phyloP scores from a whole-genome alignment of 1,140 invertebrate genomes.

The Potamilus streckersoni region DNA sequence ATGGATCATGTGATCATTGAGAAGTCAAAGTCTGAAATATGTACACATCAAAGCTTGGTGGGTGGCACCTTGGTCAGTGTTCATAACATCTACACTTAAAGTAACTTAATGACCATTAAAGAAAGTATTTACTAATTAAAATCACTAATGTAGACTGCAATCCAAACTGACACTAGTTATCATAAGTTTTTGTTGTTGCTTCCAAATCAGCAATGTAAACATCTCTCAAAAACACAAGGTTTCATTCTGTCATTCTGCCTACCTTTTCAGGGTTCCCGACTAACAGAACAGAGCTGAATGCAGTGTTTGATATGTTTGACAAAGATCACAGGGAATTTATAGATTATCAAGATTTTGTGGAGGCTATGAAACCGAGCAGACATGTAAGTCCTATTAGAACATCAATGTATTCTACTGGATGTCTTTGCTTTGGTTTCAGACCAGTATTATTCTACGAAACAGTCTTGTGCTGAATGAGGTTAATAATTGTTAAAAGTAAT shows the following conservation, averaged over 20 bases:
- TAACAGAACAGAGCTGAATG: slow-evolving; percentile 95
- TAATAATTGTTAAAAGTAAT: not conserved
- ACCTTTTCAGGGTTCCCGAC: slow-evolving; percentile 90
- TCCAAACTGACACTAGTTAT: not conserved
- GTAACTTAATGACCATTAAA: too few species aligned
- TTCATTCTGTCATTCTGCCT: slow-evolving; percentile 8
- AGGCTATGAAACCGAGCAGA: slow-evolving; percentile 86
- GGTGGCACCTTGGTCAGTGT: too few species aligned
- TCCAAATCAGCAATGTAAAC: not conserved
- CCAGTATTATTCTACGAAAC: not conserved
- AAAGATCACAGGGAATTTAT: slow-evolving; percentile 92
- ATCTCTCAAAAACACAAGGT: not conserved
- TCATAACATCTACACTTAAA: too few species aligned
- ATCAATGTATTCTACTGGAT: not conserved
- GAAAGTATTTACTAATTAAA: not conserved
- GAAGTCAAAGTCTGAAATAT: too few species aligned
- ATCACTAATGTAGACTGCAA: not conserved
- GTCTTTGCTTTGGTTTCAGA: not conserved
- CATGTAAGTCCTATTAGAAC: slow-evolving; percentile 39
- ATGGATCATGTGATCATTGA: too few species aligned
- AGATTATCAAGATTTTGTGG: slow-evolving; percentile 99
- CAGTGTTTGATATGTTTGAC: slow-evolving; percentile 98
- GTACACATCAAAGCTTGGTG: too few species aligned
- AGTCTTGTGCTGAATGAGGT: not conserved
- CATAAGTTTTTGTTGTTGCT: not conserved